A percentile compares a stretch with the other conserved stretches of the same genome.
Conservation (phyloP, 2,797 vertebrate species). For the Anguilla obscura region DNA sequence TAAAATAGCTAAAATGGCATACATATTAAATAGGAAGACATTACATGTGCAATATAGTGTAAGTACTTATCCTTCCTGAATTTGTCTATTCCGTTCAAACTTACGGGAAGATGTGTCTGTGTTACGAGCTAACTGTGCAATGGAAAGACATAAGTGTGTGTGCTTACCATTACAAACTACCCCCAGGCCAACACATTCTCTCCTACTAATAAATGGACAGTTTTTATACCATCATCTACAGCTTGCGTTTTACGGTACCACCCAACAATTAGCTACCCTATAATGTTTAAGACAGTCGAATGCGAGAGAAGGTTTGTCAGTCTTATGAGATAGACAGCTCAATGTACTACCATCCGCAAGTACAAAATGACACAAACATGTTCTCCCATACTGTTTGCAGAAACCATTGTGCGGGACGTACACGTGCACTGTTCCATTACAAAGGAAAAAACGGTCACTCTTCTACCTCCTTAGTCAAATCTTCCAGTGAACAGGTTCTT, state of each 20-base stretch:
- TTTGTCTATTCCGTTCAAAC: neutral
- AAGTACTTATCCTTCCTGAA: neutral
- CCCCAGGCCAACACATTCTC: neutral
- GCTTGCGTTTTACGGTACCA: neutral
- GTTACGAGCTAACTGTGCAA: neutral
- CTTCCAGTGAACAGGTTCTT: neutral
- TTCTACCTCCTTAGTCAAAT: neutral
- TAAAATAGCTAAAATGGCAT: neutral
- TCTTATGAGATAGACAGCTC: neutral
- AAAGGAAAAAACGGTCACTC: neutral
- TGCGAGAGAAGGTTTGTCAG: neutral
- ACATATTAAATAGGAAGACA: neutral
- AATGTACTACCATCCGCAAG: neutral
- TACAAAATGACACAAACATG: neutral
- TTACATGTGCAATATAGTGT: neutral
- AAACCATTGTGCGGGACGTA: neutral
- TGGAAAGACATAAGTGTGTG: neutral
- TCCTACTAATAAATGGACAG: neutral
- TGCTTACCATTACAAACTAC: neutral
- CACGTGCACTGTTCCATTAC: neutral
- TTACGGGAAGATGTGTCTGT: neutral
- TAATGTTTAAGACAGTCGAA: neutral
- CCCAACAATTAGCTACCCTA: neutral
- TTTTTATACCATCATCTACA: neutral
- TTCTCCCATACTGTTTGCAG: neutral